Conservation (phyloP, 2,113 vertebrate species). For the Calonectris borealis region DNA sequence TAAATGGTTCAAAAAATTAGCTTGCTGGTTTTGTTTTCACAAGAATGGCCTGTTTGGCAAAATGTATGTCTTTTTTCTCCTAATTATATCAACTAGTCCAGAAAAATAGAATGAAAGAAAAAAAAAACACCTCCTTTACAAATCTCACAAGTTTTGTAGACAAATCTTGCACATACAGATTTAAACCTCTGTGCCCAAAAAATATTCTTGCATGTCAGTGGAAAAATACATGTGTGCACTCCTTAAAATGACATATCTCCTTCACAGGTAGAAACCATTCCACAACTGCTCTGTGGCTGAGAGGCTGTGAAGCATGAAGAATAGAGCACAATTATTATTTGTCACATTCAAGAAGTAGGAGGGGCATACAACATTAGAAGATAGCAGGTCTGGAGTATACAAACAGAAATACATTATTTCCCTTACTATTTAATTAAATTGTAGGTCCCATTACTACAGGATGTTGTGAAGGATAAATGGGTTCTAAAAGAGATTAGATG, state of each 20-base stretch:
- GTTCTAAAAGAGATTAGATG: background rate
- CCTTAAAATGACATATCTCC: background rate
- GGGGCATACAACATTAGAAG: background rate
- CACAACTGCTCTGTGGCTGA: background rate
- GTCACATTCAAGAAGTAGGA: background rate
- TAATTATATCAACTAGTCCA: background rate
- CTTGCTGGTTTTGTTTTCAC: background rate
- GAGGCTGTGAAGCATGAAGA: background rate
- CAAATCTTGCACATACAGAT: background rate
- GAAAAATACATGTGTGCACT: accelerated
- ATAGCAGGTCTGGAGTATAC: background rate
- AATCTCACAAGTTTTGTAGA: background rate
- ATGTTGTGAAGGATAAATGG: background rate
- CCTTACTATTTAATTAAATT: background rate
- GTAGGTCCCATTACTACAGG: background rate
- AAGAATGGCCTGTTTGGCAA: background rate
- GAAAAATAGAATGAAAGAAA: background rate
- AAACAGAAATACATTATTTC: background rate
- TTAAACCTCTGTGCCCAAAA: background rate
- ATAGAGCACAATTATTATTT: background rate
- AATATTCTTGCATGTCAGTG: background rate
- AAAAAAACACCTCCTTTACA: background rate
- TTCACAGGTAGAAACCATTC: background rate
- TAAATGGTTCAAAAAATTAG: background rate
- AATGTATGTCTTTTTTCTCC: background rate